Evolutionary conservation across 2,113 vertebrate genomes (phyloP).

Genomic region (Siniperca chuatsi): DNA sequence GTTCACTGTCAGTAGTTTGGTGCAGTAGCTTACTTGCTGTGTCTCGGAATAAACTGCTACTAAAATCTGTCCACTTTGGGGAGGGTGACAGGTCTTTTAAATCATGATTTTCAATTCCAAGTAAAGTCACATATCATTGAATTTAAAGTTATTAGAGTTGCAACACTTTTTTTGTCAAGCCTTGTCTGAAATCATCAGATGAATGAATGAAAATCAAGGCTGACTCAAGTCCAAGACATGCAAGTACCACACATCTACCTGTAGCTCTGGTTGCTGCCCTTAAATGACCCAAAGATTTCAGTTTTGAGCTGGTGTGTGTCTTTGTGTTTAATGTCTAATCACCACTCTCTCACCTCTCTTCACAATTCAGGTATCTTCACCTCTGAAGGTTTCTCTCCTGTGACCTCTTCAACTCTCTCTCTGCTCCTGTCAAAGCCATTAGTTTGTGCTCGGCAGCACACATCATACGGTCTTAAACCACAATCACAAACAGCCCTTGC

Average conservation of each 20-base stretch:
- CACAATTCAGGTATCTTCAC: constrained; percentile 23
- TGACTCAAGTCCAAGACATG: neutral
- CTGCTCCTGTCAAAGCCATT: constrained; percentile 40
- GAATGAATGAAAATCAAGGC: neutral
- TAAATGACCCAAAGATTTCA: neutral
- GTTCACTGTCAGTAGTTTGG: neutral
- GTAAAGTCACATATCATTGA: neutral
- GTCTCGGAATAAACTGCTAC: neutral
- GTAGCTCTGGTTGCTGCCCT: neutral
- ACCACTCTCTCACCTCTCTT: constrained; percentile 8
- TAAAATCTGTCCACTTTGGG: neutral
- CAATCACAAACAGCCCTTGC: constrained; percentile 40
- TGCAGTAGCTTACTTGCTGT: neutral
- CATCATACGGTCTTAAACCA: constrained; percentile 30
- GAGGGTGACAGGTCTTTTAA: neutral
- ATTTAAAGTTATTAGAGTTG: constrained; percentile 3
- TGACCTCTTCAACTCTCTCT: constrained; percentile 42
- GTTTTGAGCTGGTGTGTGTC: constrained; percentile 1
- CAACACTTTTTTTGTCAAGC: neutral
- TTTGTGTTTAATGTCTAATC: constrained; percentile 27
- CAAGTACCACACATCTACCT: neutral
- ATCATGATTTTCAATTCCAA: neutral
- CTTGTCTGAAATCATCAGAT: neutral
- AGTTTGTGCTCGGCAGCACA: constrained; percentile 39
- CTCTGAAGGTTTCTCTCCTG: constrained; percentile 24